Conservation (phyloP, 1,140 invertebrate genomes). For the Drosophila lowei region DNA sequence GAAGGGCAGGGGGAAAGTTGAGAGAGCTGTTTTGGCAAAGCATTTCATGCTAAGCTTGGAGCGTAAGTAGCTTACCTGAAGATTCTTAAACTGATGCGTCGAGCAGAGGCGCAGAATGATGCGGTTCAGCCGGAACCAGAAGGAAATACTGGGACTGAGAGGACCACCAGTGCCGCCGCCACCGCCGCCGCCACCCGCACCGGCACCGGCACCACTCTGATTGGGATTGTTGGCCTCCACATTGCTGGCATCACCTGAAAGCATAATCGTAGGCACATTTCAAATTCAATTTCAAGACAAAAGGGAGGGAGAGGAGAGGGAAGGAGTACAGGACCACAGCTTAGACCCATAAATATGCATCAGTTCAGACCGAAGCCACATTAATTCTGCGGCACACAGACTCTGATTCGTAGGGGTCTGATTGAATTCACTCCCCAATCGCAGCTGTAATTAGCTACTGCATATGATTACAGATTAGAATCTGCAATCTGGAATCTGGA, state of each 20-base stretch:
- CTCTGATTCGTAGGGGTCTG: conserved; percentile 5
- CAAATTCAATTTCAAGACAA: conserved; percentile 1
- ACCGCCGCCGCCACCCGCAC: conserved; percentile 20
- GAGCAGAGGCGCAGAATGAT: conserved; percentile 84
- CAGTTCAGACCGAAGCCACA: conserved; percentile 5
- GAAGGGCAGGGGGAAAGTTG: neutral
- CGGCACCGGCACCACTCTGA: conserved; percentile 21
- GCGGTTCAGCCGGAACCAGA: conserved; percentile 82
- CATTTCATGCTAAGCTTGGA: conserved; percentile 43
- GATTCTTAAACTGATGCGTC: conserved; percentile 88
- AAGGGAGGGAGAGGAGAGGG: neutral
- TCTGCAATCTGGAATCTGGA: neutral
- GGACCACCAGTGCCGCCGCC: conserved; percentile 46
- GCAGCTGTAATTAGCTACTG: conserved; percentile 16
- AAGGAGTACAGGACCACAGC: neutral
- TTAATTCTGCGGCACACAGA: conserved; percentile 32
- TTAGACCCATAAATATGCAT: conserved; percentile 14
- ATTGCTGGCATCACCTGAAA: conserved; percentile 52
- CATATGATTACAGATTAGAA: conserved; percentile 16
- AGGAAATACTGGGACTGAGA: conserved; percentile 76
- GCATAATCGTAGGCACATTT: conserved; percentile 15
- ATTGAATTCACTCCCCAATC: neutral
- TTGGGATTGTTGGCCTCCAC: conserved; percentile 66
- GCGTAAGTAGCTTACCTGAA: conserved; percentile 85
- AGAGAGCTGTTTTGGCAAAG: neutral